A percentile compares a stretch with the other conserved stretches of the same genome.
Conservation (phyloP, 2,113 vertebrate genomes). For the Anoura caudifer region DNA sequence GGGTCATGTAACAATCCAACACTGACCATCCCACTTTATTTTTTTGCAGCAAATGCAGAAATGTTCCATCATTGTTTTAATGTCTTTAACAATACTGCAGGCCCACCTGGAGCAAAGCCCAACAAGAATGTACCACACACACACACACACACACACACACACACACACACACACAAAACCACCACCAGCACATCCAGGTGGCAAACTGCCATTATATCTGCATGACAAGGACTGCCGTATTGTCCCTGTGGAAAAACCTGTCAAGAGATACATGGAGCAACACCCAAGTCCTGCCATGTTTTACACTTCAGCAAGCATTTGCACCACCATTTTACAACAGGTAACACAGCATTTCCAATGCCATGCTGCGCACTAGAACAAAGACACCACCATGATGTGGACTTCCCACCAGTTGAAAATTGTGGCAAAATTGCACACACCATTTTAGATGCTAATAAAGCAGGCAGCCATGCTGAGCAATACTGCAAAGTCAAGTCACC, state of each 20-base stretch:
- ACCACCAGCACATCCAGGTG: not conserved
- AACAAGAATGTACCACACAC: too few relatives aligned
- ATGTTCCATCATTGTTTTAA: too few relatives aligned
- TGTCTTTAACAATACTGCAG: too few relatives aligned
- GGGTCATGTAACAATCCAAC: not conserved
- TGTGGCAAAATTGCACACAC: not conserved
- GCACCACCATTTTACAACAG: constrained; percentile 43
- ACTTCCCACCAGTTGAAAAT: not conserved
- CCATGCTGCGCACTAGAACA: not conserved
- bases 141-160: too few relatives aligned
- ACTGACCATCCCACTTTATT: not conserved
- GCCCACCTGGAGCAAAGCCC: too few relatives aligned
- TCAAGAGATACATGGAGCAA: not conserved
- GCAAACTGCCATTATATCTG: not conserved
- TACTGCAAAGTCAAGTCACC: not conserved
- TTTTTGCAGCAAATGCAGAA: not conserved
- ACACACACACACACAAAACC: too few relatives aligned
- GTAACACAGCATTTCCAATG: not conserved
- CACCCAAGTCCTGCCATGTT: not conserved
- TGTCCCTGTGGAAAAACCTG: not conserved
- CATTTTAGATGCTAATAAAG: constrained; percentile 24
- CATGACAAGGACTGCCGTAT: not conserved
- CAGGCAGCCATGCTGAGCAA: not conserved
- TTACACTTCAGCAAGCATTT: not conserved
- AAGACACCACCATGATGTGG: not conserved